These are phyloP conservation scores for Chlorops oryzae DNA, from an alignment of 1,140 invertebrate species.

Conservation along the genomic window DNA sequence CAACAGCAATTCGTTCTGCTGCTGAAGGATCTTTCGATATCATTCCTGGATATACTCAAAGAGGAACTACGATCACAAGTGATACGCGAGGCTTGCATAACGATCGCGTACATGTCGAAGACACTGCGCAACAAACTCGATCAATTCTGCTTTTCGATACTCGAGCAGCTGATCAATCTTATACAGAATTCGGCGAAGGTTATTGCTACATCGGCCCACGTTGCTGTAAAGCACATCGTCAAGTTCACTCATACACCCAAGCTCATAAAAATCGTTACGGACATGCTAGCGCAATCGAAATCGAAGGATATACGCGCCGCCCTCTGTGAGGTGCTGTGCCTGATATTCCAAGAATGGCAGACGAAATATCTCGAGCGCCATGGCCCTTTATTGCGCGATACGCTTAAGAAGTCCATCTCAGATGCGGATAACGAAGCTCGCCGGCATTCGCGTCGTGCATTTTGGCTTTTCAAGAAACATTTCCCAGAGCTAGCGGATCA, in stretches of 20 bases:
- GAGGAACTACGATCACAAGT: slow-evolving; percentile 71
- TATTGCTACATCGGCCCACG: slow-evolving; percentile 82
- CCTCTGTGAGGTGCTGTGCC: slow-evolving; percentile 76
- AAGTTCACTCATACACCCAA: slow-evolving; percentile 77
- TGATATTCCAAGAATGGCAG: slow-evolving; percentile 81
- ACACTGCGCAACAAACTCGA: slow-evolving; percentile 77
- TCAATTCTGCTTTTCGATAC: slow-evolving; percentile 72
- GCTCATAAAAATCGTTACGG: slow-evolving; percentile 80
- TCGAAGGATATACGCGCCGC: slow-evolving; percentile 81
- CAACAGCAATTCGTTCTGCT: slow-evolving; percentile 73
- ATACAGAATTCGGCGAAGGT: slow-evolving; percentile 96
- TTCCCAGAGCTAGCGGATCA: slow-evolving; percentile 86
- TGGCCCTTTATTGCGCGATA: slow-evolving; percentile 68
- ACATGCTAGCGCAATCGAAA: slow-evolving; percentile 71
- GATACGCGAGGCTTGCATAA: slow-evolving; percentile 89
- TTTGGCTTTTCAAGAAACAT: slow-evolving; percentile 82
- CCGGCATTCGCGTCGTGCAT: slow-evolving; percentile 72
- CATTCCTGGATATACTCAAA: slow-evolving; percentile 77
- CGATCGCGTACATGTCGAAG: slow-evolving; percentile 85
- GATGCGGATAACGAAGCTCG: slow-evolving; percentile 90
- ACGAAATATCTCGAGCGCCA: slow-evolving; percentile 77
- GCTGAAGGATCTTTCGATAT: slow-evolving; percentile 72
- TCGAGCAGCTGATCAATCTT: slow-evolving; percentile 80
- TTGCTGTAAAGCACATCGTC: slow-evolving; percentile 85
- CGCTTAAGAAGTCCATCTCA: slow-evolving; percentile 79